Evolutionary conservation across 2,888 invertebrate genomes (phyloP), one percentile per base, ranked within the genome.

Genomic region (Heliconius ethilla): DNA sequence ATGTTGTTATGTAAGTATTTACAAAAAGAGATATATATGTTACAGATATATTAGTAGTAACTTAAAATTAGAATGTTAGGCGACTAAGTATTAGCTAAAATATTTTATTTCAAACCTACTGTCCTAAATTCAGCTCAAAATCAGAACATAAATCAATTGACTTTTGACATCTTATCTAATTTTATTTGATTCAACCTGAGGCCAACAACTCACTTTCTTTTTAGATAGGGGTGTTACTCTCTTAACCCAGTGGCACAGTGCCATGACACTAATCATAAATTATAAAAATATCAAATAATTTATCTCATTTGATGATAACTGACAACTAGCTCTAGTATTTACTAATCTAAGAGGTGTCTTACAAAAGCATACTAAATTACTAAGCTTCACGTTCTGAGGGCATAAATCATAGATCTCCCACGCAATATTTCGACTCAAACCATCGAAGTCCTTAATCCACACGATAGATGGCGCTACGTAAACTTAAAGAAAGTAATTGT

Each of bases 391-490:
- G 37, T 37, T 37, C 25, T 40, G 37, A 73, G 40, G 37, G 27
- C 37, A 74, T 74, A 63, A 74, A 74, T 74, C 74, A 74, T 27
- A 29, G n/a, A 40, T 13, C 29, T 55, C 55, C 18, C 40, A 66
- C 74, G 74, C 22, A 29, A 70, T 51, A 73, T 67, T 73, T 78
- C 73, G 72, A 78, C 55, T 77, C 63, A 67, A 79, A 79, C 79
- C 75, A 45, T 51, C 18, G 33, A 55, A 18, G 27, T 77, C 62
- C 77, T 13, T 74, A 84, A 83, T 84, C 81, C 83, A 82, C 80
- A 78, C 82, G 82, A 86, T 89, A 92, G 92, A 92, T 93, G 93
- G 88, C 92, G 91, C 88, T 91, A 81, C 85, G 87, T 86, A 90
- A 91, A 92, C 27, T 66, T 63, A 75, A 55, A 75, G 75, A 37